phyloP scores from a whole-genome alignment of 2,113 vertebrate species.

The Eulacestoma nigropectus region DNA sequence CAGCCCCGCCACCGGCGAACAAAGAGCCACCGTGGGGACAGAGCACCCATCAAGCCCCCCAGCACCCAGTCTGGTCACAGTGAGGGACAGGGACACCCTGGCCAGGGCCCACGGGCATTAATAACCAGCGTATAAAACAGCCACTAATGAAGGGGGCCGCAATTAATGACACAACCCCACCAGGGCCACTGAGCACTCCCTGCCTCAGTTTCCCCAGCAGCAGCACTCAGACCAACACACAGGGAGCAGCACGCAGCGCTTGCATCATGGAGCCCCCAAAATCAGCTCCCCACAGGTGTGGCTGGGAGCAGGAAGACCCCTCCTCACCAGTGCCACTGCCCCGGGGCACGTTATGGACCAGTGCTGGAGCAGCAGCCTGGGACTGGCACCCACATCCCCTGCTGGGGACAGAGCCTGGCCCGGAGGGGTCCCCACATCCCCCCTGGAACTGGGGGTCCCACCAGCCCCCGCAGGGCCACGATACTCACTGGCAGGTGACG shows the following conservation, averaged over 20 bases:
- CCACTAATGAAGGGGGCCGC: neutral
- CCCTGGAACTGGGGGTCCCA: accelerated
- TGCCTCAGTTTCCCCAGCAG: neutral
- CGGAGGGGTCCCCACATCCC: accelerated
- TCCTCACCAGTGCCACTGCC: neutral
- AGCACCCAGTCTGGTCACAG: neutral
- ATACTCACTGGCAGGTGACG: slow-evolving; percentile 95
- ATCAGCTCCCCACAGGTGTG: neutral
- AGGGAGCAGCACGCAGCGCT: accelerated
- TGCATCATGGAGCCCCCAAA: neutral
- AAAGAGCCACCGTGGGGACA: neutral
- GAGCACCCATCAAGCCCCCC: neutral
- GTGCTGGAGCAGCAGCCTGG: neutral
- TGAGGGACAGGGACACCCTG: neutral
- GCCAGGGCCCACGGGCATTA: neutral
- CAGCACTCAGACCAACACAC: neutral
- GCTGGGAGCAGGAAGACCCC: neutral
- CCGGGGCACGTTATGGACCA: accelerated
- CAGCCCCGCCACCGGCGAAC: neutral
- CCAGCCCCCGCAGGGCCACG: accelerated
- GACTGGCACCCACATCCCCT: accelerated
- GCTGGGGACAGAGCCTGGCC: neutral
- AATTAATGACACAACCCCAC: neutral
- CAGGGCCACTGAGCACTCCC: neutral
- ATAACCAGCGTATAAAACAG: neutral